Base-by-base conservation (phyloP, 35 echinoderm and acorn worm genomes). In the Lytechinus pictus region DNA sequence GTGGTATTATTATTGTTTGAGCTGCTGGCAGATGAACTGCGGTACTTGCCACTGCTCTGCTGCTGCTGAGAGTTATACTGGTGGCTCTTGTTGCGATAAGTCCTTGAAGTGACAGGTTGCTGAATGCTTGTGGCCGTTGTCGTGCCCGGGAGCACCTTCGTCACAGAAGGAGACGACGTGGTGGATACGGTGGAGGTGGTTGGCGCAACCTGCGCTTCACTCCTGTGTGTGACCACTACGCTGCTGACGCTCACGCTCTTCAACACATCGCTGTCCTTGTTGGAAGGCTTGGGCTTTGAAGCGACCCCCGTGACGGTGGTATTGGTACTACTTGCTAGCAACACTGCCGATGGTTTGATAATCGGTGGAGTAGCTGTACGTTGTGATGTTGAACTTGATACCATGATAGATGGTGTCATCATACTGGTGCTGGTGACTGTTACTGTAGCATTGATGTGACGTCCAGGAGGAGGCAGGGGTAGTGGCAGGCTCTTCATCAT, bases 21-120 rank as follows among this genome's bases (percentile, higher is more conserved):
- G 92, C 60, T 89, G 86, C 91, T 72, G 52, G 28, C 29, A 10
- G 86, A 54, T 57, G 72, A 86, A 33, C 55, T 95, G 61, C 95
- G 95, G 52, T 54, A 94, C 86, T 95, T 97, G 55, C 92, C 86
- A 44, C 57, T 27, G 54, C 16, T 91, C 5, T 95, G 94, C 55
- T 95, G 96, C 24, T 86, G 61, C 71, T 54, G 54, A 8, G 71
- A 10, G 55, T 93, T 54, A 57, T 95, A 91, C 87, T 97, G 94
- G 60, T 61, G 56, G 93, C 66, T 96, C 33, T 95, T 94, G 86
- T 95, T 97, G 87, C 95, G 95, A 92, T 96, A 97, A n/a, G 95
- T 96, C 79, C 94, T 28, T 86, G 97, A 96, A 28, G 95, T 96
- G 5, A 97, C 95, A 3, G 95, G 95, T 21, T 95, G 94, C 91